phyloP scores from a whole-genome alignment of 92 coral and sea anemone species.

The Siderastrea siderea region DNA sequence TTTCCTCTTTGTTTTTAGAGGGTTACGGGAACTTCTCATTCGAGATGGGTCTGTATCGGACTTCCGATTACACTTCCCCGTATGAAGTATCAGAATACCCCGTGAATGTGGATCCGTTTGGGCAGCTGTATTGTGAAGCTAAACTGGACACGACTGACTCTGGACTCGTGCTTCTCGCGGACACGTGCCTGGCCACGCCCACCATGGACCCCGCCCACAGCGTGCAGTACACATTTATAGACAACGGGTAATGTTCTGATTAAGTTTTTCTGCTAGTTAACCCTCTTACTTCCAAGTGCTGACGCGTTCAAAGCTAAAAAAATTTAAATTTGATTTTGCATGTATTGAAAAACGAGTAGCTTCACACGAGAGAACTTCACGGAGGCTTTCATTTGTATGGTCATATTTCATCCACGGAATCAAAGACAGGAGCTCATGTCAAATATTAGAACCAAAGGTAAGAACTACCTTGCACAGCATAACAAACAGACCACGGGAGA shows the following conservation, averaged over 20 bases:
- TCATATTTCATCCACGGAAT: too few species aligned
- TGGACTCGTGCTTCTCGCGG: constrained; percentile 75
- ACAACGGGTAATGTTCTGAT: constrained; percentile 70
- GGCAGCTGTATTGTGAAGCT: constrained; percentile 79
- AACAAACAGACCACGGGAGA: too few species aligned
- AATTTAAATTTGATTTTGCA: too few species aligned
- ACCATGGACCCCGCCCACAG: constrained; percentile 69
- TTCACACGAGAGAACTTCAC: too few species aligned
- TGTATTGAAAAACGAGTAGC: too few species aligned
- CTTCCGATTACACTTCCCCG: constrained; percentile 66
- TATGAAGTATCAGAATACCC: constrained; percentile 87
- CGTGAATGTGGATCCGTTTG: constrained; percentile 72
- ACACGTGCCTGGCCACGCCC: constrained; percentile 89
- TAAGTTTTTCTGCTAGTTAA: too few species aligned
- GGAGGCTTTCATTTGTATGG: too few species aligned
- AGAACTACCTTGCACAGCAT: too few species aligned
- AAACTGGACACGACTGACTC: constrained; percentile 77
- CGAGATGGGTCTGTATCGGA: constrained; percentile 81
- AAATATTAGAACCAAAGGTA: too few species aligned
- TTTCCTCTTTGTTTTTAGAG: constrained; percentile 46
- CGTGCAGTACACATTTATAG: constrained; percentile 71
- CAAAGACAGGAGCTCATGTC: too few species aligned
- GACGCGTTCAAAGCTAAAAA: too few species aligned
- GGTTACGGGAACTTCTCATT: constrained; percentile 89
- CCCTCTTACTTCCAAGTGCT: too few species aligned